Evolutionary conservation across 2,113 vertebrate genomes (phyloP), one percentile per base, ranked within the genome.

Genomic region (Gymnocephalus cernua): DNA sequence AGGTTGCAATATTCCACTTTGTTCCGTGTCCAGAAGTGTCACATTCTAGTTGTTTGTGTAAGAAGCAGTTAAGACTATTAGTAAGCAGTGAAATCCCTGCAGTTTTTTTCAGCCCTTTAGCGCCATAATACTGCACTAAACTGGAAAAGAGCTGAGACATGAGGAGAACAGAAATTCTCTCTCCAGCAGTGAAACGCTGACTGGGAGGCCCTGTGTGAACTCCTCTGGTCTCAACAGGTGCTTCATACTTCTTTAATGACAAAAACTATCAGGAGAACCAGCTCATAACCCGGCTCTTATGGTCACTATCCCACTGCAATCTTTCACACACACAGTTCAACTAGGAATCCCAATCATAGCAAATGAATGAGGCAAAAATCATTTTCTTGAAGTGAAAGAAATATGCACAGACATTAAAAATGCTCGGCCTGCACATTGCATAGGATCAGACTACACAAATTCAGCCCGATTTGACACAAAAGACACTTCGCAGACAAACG

Each of bases 1-100:
- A 76, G 66, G 76, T 75, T 79, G 32, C 21, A 74, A 65, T 68
- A 41, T 74, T 65, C 38, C n/a, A 45, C 1, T 4, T 35, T 50
- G 8, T 16, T 56, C 25, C 25, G n/a, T 61, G 27, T 74, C 64
- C 71, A 38, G 35, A 3, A 29, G 27, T 48, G 35, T n/a, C 29
- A 23, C 51, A 25, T 80, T 54, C 27, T 32, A 54, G 27, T 62
- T 83, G 32, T 71, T 29, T 18, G 18, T 53, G 15, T 59, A 62
- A 50, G 38, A 80, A 21, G 50, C 7, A 50, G 7, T 80, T 77
- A 12, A 63, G 35, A 18, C 35, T 65, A 25, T 65, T 47, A 35
- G 50, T 75, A 23, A 51, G 63, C 51, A 64, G 32, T 61, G 11
- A 63, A 61, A 75, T 66, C 29, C 23, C 44, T 50, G 18, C 44